Evolutionary conservation across 2,888 invertebrate genomes (phyloP), one percentile per base, ranked within the genome.

Genomic region (Eilema depressum): DNA sequence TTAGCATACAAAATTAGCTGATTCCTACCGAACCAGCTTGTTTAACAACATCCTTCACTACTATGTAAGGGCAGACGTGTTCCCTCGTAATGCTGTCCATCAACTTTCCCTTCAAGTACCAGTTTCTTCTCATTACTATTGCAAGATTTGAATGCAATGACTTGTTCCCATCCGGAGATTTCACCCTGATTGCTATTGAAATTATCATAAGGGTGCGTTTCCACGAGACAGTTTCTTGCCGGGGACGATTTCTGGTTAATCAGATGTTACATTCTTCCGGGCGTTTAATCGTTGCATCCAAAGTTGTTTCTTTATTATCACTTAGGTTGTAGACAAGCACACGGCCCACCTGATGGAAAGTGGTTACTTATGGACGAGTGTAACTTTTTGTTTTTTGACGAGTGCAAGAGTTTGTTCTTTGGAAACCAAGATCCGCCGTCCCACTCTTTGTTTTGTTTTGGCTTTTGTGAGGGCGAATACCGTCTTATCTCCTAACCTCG

Each of bases 121-220:
- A 69, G 53, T 65, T 69, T 69, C 69, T 64, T 59, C 20, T 60
- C 37, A 63, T 63, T 63, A 57, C 25, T 30, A 33, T n/a, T 14
- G 59, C 47, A 28, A 64, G 41, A 59, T 23, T 20, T 37, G n/a
- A 56, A 41, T 23, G 47, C 20, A 30, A 56, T 5, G 5, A 63
- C 26, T 26, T 30, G 25, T 61, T 25, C 41, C n/a, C 28, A 41
- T 59, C 17, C 41, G 12, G 23, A 61, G 67, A 37, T 69, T 69
- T 69, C 68, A 57, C 68, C 41, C 59, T 23, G 23, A 41, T 59
- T 41, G 59, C 28, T 59, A 69, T 41, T 23, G 59, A 59, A 59
- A 26, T 26, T 25, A 26, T 57, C 11, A 4, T 41, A 37, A 53
- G 53, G 53, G 53, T 53, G 53, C 3, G 53, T 53, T 53, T 53